phyloP scores from a whole-genome alignment of 1,140 invertebrate species.

The Drosophila virilis region DNA sequence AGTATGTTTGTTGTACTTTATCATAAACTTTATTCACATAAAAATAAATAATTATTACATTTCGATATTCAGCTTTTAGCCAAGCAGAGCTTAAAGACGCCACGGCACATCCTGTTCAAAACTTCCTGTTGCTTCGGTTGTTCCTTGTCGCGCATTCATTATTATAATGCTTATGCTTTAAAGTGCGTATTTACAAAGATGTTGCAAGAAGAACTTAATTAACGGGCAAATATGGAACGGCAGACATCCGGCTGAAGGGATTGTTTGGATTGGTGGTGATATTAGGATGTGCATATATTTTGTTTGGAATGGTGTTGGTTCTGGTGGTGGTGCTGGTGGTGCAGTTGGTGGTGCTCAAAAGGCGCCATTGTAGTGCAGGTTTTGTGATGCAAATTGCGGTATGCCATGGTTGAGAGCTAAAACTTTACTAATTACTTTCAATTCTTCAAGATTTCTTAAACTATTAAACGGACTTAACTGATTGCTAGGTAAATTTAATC shows the following conservation, averaged over 20 bases:
- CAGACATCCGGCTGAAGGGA: slow-evolving; percentile 35
- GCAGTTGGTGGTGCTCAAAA: slow-evolving; percentile 73
- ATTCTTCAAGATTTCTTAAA: slow-evolving; percentile 87
- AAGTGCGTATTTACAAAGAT: slow-evolving; percentile 78
- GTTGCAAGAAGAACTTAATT: slow-evolving; percentile 69
- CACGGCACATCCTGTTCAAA: slow-evolving; percentile 14
- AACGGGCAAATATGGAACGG: slow-evolving; percentile 32
- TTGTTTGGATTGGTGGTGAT: slow-evolving; percentile 20
- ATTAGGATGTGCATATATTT: slow-evolving; percentile 33
- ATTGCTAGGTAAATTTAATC: slow-evolving; percentile 85
- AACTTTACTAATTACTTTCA: slow-evolving; percentile 92
- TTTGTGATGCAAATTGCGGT: slow-evolving; percentile 79
- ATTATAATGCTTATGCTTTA: slow-evolving; percentile 64
- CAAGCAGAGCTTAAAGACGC: slow-evolving; percentile 38
- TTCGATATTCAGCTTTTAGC: slow-evolving; percentile 53
- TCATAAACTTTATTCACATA: slow-evolving; percentile 79
- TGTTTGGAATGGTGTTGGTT: slow-evolving; percentile 33
- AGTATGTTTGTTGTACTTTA: slow-evolving; percentile 56
- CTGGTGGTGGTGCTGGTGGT: slow-evolving; percentile 52
- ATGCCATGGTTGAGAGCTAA: slow-evolving; percentile 89
- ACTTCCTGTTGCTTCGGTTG: slow-evolving; percentile 8
- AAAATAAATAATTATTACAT: slow-evolving; percentile 81
- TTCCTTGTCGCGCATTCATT: slow-evolving; percentile 46
- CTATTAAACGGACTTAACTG: slow-evolving; percentile 86
- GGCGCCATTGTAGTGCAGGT: slow-evolving; percentile 73